Conservation (phyloP, 2,888 invertebrate genomes). For the Limenitis camilla region DNA sequence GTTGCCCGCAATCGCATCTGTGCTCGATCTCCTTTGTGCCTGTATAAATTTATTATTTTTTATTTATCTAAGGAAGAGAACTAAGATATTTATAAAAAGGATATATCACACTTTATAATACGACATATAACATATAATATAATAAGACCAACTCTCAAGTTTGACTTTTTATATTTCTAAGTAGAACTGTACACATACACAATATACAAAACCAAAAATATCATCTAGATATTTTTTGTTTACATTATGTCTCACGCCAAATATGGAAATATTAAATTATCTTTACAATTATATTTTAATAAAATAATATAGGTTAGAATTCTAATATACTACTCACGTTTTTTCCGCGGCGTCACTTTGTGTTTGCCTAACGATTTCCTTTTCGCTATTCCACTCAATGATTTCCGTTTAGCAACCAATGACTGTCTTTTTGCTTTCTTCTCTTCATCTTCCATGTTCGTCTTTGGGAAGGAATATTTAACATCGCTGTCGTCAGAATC, state of each 20-base stretch:
- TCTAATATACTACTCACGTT: conserved; percentile 46
- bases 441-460: conserved; percentile 15
- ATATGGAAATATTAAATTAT: no score
- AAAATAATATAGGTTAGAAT: no score
- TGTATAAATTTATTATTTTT: conserved; percentile 21
- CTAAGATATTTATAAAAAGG: no score
- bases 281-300: no score
- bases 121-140: no score
- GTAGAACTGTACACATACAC: no score
- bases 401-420: conserved; percentile 47
- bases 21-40: conserved; percentile 55
- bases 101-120: no score
- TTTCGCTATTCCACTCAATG: conserved; percentile 51
- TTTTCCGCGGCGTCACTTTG: conserved; percentile 43
- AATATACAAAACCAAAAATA: no score
- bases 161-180: no score
- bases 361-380: conserved; percentile 52
- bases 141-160: no score
- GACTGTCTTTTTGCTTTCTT: conserved; percentile 40
- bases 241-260: no score
- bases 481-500: conserved; percentile 66
- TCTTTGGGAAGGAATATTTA: conserved; percentile 63
- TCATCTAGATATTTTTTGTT: no score
- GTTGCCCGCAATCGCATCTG: conserved; percentile 68
- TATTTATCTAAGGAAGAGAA: background rate